Conservation (phyloP, 2,888 invertebrate species). For the Nomada fabriciana region DNA sequence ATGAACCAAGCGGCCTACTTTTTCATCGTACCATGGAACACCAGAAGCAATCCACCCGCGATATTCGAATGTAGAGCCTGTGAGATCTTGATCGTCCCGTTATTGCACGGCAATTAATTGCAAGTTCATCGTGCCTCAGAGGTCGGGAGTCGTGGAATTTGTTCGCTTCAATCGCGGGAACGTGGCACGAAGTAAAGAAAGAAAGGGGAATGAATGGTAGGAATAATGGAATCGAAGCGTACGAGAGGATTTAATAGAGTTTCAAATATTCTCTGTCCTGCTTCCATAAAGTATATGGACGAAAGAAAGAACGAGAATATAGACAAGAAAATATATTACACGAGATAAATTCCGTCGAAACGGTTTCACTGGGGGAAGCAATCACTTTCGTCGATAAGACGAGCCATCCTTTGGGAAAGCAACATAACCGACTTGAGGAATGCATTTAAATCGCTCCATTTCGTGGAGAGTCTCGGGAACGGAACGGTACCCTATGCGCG, state of each 20-base stretch:
- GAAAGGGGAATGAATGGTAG: not conserved
- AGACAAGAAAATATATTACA: not conserved
- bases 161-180: conserved; percentile 1
- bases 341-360: conserved; percentile 12
- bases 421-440: conserved; percentile 40
- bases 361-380: conserved; percentile 13
- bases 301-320: not conserved
- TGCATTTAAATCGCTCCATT: conserved; percentile 73
- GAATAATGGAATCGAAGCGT: not conserved
- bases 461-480: conserved; percentile 8
- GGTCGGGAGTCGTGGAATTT: conserved; percentile 13
- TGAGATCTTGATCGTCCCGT: conserved; percentile 52
- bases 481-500: not conserved
- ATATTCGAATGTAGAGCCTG: conserved; percentile 25
- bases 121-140: conserved; percentile 31
- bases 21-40: conserved; percentile 65
- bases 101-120: conserved; percentile 49
- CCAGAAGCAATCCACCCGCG: conserved; percentile 58
- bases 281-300: not conserved
- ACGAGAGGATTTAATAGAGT: not conserved
- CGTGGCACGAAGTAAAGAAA: not conserved
- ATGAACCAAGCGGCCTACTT: conserved; percentile 73
- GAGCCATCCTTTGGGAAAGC: conserved; percentile 15
- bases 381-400: conserved; percentile 42
- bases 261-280: too few species aligned